Percentiles rank a stretch among this genome's conserved stretches.
These are phyloP conservation scores for Lepidostoma basale DNA, from an alignment of 1,140 invertebrate species.

Conservation along the genomic window DNA sequence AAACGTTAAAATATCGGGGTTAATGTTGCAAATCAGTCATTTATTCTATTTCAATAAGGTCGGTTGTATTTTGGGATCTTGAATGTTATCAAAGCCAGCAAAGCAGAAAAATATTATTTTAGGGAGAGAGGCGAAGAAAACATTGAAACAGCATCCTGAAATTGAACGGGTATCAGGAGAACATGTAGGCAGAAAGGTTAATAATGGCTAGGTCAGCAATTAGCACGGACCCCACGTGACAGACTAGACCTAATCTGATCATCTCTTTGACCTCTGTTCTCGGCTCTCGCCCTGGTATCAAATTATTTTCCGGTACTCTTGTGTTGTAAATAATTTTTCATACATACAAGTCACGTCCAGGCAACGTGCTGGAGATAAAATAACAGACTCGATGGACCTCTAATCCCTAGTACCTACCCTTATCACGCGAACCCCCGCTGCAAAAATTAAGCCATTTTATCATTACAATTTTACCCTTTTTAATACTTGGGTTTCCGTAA, in stretches of 20 bases:
- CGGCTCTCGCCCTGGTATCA: background rate
- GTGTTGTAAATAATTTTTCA: constrained; percentile 11
- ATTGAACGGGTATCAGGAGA: constrained; percentile 4
- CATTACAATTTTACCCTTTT: background rate
- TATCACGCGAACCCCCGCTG: constrained; percentile 8
- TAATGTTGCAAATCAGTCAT: too few species aligned
- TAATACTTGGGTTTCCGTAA: too few species aligned
- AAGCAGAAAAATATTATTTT: too few species aligned
- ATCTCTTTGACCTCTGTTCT: background rate
- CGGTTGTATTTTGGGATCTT: too few species aligned
- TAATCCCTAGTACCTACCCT: too few species aligned
- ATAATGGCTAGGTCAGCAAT: constrained; percentile 11
- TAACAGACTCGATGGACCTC: background rate
- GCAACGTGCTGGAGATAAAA: constrained; percentile 6
- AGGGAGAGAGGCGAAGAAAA: too few species aligned
- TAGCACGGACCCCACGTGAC: constrained; percentile 10
- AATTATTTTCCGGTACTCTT: background rate
- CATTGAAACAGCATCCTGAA: too few species aligned
- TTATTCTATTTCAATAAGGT: too few species aligned
- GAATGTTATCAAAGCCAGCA: too few species aligned
- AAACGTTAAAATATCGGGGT: too few species aligned
- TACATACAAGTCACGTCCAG: constrained; percentile 9
- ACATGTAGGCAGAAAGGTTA: background rate
- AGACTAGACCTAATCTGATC: constrained; percentile 15
- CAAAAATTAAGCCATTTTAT: constrained; percentile 12